A percentile compares a stretch with the other conserved stretches of the same genome.
phyloP scores from a whole-genome alignment of 2,113 vertebrate species.

The Malaclemys terrapin region DNA sequence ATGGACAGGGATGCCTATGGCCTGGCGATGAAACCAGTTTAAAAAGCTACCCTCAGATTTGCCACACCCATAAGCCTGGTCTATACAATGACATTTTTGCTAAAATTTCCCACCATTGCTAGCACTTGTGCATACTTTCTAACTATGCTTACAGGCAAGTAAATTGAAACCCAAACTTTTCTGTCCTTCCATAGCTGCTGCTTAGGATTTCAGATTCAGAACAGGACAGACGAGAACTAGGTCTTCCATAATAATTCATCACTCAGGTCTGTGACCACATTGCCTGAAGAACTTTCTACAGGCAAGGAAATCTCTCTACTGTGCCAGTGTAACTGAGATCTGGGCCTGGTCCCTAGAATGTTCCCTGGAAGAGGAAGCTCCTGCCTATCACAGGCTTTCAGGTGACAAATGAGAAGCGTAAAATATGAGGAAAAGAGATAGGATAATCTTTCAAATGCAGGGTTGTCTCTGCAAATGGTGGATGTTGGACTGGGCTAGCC shows the following conservation, averaged over 20 bases:
- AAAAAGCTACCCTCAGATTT: background rate
- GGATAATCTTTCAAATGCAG: background rate
- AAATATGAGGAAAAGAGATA: background rate
- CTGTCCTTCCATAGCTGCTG: background rate
- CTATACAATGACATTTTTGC: background rate
- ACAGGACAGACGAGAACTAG: background rate
- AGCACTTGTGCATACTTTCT: background rate
- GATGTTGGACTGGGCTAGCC: background rate
- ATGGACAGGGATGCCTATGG: background rate
- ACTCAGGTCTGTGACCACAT: slow-evolving; percentile 46
- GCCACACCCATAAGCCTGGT: background rate
- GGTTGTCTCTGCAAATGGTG: background rate
- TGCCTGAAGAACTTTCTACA: slow-evolving; percentile 57
- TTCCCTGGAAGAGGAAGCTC: background rate
- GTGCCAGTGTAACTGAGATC: background rate
- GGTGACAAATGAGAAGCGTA: slow-evolving; percentile 34
- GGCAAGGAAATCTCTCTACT: slow-evolving; percentile 41
- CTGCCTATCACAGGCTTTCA: background rate
- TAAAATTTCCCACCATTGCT: background rate
- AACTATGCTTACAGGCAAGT: background rate
- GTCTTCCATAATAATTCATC: slow-evolving; percentile 56
- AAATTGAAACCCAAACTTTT: background rate
- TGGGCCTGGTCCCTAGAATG: background rate
- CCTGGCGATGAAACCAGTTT: background rate
- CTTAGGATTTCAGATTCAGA: background rate